Percentiles rank a stretch among this genome's conserved stretches.
Evolutionary conservation across 2,797 vertebrate species (phyloP).

Genomic region (Mus minutoides): DNA sequence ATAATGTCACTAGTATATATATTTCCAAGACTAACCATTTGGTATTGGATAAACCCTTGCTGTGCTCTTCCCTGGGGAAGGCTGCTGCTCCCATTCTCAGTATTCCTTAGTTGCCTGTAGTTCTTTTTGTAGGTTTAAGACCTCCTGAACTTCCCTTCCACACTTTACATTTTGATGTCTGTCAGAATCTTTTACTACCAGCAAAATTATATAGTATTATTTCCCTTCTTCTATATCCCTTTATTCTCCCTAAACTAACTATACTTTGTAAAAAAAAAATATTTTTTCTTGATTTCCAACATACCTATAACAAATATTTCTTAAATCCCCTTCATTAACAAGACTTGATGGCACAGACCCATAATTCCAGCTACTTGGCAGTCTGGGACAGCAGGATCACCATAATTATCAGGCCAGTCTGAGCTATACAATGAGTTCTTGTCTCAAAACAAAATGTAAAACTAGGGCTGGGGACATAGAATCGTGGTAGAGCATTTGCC

Average conservation of each 20-base stretch:
- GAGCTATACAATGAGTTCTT: background rate
- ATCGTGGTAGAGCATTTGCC: background rate
- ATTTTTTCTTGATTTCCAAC: background rate
- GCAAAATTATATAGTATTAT: background rate
- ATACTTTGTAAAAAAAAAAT: background rate
- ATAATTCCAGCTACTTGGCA: background rate
- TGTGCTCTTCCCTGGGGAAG: background rate
- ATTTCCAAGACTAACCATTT: background rate
- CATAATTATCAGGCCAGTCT: background rate
- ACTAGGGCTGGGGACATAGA: background rate
- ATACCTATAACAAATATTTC: constrained; percentile 1
- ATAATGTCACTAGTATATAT: background rate
- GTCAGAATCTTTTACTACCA: constrained; percentile 21
- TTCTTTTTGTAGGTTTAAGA: background rate
- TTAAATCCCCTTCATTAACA: background rate
- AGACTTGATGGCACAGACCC: background rate
- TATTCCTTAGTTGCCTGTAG: too few species aligned
- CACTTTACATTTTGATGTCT: constrained; percentile 6
- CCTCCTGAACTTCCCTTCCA: background rate
- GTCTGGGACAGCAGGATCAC: background rate
- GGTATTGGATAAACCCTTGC: background rate
- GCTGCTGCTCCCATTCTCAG: background rate
- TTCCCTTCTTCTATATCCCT: background rate
- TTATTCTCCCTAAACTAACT: constrained; percentile 22
- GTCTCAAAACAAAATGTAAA: background rate